phyloP scores from a whole-genome alignment of 2,888 invertebrate species.

The Thumatha senex region DNA sequence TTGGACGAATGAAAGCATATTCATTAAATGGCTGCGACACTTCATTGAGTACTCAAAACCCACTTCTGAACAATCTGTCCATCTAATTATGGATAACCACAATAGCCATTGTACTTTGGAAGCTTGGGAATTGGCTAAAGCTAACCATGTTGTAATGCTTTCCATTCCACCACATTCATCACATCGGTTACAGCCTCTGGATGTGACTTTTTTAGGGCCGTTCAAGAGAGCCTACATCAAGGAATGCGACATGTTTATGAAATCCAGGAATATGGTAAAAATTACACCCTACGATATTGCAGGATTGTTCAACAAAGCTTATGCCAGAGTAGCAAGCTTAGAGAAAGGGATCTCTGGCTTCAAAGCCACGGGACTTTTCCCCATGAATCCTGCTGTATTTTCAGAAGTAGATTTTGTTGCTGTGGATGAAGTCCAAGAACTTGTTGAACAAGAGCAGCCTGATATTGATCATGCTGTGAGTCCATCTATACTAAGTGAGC shows the following conservation, averaged over 20 bases:
- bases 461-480: slow-evolving; percentile 3
- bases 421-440: neutral
- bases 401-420: slow-evolving; percentile 17
- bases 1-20: slow-evolving; percentile 25
- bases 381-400: slow-evolving; percentile 36
- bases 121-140: slow-evolving; percentile 35
- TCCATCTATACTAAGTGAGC: slow-evolving; percentile 11
- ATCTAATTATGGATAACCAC: slow-evolving; percentile 46
- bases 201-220: slow-evolving; percentile 29
- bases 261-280: slow-evolving; percentile 21
- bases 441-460: slow-evolving; percentile 7
- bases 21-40: slow-evolving; percentile 11
- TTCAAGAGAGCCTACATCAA: slow-evolving; percentile 36
- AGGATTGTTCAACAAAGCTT: slow-evolving; percentile 23
- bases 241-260: slow-evolving; percentile 40
- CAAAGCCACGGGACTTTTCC: slow-evolving; percentile 33
- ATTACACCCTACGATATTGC: slow-evolving; percentile 30
- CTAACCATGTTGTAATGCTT: slow-evolving; percentile 17
- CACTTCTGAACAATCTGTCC: slow-evolving; percentile 24
- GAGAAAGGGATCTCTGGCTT: slow-evolving; percentile 26
- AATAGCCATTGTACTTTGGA: slow-evolving; percentile 37
- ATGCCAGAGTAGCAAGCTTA: slow-evolving; percentile 14
- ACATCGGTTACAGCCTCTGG: slow-evolving; percentile 36
- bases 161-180: slow-evolving; percentile 38
- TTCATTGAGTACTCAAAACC: slow-evolving; percentile 25